These are phyloP conservation scores for Salvelinus alpinus DNA, from an alignment of 2,113 vertebrate genomes.

Conservation along the genomic window DNA sequence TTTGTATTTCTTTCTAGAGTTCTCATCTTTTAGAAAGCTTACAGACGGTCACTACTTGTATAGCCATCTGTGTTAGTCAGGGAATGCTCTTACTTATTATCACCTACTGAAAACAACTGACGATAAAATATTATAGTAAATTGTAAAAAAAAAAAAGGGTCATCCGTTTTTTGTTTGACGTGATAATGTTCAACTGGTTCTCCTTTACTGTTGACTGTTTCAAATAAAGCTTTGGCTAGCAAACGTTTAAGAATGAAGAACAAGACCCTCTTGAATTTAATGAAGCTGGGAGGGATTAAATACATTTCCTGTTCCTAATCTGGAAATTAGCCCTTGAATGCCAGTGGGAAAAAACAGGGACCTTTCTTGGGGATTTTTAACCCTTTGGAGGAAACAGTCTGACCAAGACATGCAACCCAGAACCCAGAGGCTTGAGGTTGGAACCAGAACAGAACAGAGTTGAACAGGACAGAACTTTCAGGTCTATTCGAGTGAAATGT, in stretches of 20 bases:
- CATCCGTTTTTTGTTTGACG: conserved; percentile 35
- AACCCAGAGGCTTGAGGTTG: not conserved
- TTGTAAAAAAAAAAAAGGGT: not conserved
- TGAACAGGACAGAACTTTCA: not conserved
- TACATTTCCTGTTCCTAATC: conserved; percentile 69
- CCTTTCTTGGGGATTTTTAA: conserved; percentile 9
- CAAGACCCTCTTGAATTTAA: conserved; percentile 71
- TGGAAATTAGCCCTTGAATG: conserved; percentile 59
- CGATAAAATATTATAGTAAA: not conserved
- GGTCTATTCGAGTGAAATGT: conserved; percentile 25
- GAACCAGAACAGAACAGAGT: not conserved
- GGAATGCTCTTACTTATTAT: not conserved
- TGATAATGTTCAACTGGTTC: conserved; percentile 57
- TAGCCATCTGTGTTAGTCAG: conserved; percentile 20
- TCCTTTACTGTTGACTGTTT: conserved; percentile 51
- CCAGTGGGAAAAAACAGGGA: conserved; percentile 42
- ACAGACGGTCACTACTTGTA: not conserved
- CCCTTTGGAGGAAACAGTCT: not conserved
- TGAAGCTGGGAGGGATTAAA: conserved; percentile 65
- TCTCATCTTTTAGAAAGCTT: conserved; percentile 19
- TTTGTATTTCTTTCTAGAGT: not conserved
- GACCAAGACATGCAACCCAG: not conserved
- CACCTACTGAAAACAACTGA: conserved; percentile 25
- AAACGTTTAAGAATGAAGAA: conserved; percentile 64
- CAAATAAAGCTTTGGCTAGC: conserved; percentile 8